Evolutionary conservation across 1,140 invertebrate species (phyloP).

Genomic region (Trigoniulus corallinus): DNA sequence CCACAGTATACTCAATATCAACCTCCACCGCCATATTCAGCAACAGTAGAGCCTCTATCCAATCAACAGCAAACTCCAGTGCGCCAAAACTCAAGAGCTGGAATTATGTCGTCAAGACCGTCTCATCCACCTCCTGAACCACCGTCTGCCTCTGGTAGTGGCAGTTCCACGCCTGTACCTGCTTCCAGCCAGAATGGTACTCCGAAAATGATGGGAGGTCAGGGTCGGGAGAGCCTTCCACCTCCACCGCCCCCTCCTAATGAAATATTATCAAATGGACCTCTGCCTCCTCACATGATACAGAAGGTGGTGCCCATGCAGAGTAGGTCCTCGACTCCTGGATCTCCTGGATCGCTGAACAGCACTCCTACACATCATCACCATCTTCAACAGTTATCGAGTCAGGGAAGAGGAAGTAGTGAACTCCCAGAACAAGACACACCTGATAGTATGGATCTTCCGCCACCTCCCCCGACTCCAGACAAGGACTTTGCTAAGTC

Average conservation of each 20-base stretch:
- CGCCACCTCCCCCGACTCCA: conserved; percentile 40
- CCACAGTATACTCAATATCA: conserved; percentile 15
- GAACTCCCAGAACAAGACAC: background rate
- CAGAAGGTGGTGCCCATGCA: conserved; percentile 8
- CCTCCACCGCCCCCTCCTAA: conserved; percentile 72
- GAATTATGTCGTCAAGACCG: conserved; percentile 30
- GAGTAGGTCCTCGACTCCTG: conserved; percentile 10
- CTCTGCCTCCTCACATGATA: conserved; percentile 9
- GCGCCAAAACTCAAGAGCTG: background rate
- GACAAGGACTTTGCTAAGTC: conserved; percentile 18
- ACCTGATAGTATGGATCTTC: conserved; percentile 27
- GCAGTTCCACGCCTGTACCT: conserved; percentile 7
- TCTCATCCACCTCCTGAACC: conserved; percentile 71
- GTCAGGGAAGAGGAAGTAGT: background rate
- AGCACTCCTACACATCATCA: conserved; percentile 13
- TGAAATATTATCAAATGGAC: conserved; percentile 13
- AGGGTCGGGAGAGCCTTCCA: conserved; percentile 51
- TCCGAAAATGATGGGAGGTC: background rate
- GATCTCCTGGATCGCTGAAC: conserved; percentile 8
- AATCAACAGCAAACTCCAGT: background rate
- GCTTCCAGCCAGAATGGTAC: background rate
- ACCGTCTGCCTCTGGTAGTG: conserved; percentile 28
- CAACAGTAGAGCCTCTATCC: background rate
- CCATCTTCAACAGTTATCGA: background rate
- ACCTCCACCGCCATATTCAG: conserved; percentile 10